phyloP scores from a whole-genome alignment of 2,797 vertebrate species.

The Allochrocebus solatus region DNA sequence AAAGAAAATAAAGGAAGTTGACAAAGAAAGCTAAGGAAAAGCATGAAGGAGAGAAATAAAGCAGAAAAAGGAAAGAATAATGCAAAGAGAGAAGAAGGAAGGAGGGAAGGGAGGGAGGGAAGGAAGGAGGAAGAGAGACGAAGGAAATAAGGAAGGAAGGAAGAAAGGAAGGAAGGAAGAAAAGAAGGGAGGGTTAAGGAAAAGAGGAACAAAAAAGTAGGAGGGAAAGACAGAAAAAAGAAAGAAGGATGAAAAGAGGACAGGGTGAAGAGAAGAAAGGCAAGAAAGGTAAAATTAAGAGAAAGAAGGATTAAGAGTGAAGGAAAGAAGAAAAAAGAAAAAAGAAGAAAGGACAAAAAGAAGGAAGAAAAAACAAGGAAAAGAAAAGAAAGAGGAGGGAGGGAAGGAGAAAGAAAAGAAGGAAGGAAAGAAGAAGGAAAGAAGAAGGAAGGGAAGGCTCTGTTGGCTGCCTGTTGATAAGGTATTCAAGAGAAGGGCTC shows the following conservation, averaged over 20 bases:
- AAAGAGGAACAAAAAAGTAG: background rate
- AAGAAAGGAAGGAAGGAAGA: background rate
- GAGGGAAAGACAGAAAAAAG: background rate
- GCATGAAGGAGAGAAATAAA: background rate
- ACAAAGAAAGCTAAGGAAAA: background rate
- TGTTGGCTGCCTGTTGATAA: rapidly evolving
- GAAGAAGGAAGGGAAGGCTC: background rate
- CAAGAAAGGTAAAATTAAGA: background rate
- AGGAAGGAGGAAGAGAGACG: no score
- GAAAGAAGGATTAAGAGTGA: no score
- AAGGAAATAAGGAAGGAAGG: no score
- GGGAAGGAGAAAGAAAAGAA: background rate
- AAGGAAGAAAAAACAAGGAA: background rate
- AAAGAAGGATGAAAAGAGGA: no score
- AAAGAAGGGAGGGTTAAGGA: background rate
- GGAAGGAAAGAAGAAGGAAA: background rate
- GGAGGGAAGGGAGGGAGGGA: rapidly evolving
- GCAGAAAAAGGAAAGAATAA: background rate
- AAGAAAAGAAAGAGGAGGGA: background rate
- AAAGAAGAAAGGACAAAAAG: background rate
- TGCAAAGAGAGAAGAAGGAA: no score
- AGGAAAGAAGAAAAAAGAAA: no score
- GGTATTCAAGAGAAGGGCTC: background rate
- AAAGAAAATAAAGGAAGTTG: background rate
- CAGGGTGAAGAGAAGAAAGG: rapidly evolving